A percentile compares a stretch with the other conserved stretches of the same genome.
These are phyloP conservation scores for Cephus nigrinus DNA, from an alignment of 2,888 invertebrate species.

Conservation along the genomic window DNA sequence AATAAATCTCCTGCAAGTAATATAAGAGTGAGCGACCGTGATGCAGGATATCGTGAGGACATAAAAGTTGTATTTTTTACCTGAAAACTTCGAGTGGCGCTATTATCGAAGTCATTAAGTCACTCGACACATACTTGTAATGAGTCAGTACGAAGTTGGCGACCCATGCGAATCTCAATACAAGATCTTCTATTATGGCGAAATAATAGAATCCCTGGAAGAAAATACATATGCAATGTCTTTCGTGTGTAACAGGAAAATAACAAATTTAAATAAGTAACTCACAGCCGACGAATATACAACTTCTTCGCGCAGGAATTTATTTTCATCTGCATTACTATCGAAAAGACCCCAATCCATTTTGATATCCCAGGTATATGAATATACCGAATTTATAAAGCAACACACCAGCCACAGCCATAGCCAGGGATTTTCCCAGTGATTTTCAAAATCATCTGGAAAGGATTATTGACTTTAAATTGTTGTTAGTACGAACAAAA, in stretches of 20 bases:
- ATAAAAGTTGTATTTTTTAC: conserved; percentile 65
- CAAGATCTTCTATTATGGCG: conserved; percentile 94
- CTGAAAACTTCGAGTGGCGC: conserved; percentile 91
- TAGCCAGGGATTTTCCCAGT: conserved; percentile 84
- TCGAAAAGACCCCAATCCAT: conserved; percentile 99
- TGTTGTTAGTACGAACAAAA: neutral
- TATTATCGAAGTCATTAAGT: conserved; percentile 85
- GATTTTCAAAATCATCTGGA: conserved; percentile 71
- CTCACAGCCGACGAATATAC: conserved; percentile 92
- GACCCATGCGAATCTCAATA: conserved; percentile 94
- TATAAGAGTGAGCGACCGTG: neutral
- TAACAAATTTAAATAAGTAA: conserved; percentile 27
- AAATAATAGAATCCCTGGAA: conserved; percentile 92
- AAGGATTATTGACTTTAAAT: neutral
- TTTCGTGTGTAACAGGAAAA: neutral
- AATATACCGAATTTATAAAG: conserved; percentile 90
- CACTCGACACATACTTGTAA: conserved; percentile 78
- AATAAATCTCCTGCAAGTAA: conserved; percentile 82
- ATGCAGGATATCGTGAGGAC: neutral
- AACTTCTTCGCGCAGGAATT: conserved; percentile 91
- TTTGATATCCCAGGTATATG: conserved; percentile 97
- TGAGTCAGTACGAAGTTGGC: conserved; percentile 87
- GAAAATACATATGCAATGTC: conserved; percentile 15
- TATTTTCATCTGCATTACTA: conserved; percentile 90
- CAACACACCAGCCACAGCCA: conserved; percentile 91